Evolutionary conservation across 2,888 invertebrate genomes (phyloP).

Genomic region (Pachliopta kotzebuea): DNA sequence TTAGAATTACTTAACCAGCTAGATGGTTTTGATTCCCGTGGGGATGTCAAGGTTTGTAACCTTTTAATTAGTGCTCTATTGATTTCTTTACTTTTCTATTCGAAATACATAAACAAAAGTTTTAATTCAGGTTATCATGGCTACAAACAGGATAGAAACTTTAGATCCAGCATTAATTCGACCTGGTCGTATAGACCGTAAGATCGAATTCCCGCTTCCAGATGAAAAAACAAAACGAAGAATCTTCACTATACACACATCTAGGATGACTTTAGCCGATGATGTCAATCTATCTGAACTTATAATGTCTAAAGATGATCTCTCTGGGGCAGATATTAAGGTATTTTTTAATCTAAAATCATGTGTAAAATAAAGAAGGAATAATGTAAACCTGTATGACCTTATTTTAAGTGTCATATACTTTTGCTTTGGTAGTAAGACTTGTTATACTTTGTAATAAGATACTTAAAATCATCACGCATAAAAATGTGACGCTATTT

Average conservation of each 20-base stretch:
- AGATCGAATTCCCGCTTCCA: conserved; percentile 99
- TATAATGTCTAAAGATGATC: conserved; percentile 99
- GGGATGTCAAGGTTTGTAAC: conserved; percentile 92
- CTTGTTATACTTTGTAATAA: background rate
- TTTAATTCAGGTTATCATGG: conserved; percentile 91
- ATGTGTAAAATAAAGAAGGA: background rate
- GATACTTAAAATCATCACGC: background rate
- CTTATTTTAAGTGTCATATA: background rate
- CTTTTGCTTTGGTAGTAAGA: background rate
- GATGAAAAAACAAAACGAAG: conserved; percentile 99
- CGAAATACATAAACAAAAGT: background rate
- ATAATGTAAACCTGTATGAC: background rate
- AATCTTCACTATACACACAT: conserved; percentile 99
- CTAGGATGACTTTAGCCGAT: conserved; percentile 98
- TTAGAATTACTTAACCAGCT: conserved; percentile 98
- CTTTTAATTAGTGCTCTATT: background rate
- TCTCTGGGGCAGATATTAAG: conserved; percentile 98
- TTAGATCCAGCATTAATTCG: conserved; percentile 98
- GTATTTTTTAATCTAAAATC: conserved; percentile 45
- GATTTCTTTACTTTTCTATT: background rate
- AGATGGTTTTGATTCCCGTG: conserved; percentile 98
- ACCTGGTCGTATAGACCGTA: conserved; percentile 99
- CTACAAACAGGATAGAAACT: conserved; percentile 98
- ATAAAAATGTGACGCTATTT: background rate
- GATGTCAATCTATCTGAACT: conserved; percentile 98